Percentiles rank a stretch among this genome's conserved stretches.
phyloP scores from a whole-genome alignment of 2,797 vertebrate genomes.

The Clarias fuscus region DNA sequence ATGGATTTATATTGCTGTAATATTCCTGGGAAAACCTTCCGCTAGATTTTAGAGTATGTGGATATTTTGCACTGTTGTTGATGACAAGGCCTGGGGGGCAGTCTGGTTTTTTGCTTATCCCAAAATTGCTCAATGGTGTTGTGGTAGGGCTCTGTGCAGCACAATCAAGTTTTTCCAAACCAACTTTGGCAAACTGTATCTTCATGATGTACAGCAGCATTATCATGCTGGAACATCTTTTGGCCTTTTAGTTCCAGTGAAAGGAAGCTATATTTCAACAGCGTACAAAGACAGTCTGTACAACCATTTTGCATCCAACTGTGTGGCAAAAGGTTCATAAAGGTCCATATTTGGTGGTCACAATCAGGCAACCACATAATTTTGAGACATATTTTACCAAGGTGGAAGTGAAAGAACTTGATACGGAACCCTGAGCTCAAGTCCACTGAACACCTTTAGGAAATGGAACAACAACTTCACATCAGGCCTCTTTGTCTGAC shows the following conservation, averaged over 20 bases:
- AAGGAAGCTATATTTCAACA: background rate
- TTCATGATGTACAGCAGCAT: background rate
- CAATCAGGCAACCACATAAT: background rate
- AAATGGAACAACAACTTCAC: background rate
- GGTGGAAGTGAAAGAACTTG: background rate
- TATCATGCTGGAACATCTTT: background rate
- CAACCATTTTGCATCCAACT: background rate
- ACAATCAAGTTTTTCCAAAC: background rate
- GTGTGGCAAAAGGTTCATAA: background rate
- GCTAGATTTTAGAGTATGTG: background rate
- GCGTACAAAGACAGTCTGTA: background rate
- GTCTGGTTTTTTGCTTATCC: background rate
- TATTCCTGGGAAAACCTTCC: background rate
- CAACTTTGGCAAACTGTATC: background rate
- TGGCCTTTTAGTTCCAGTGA: background rate
- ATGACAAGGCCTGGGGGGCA: background rate
- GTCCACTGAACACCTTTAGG: background rate
- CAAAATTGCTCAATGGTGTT: background rate
- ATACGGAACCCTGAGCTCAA: background rate
- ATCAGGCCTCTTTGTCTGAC: background rate
- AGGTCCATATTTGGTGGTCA: background rate
- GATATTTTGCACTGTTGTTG: background rate
- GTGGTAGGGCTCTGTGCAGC: background rate
- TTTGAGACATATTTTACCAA: constrained; percentile 10
- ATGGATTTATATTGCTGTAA: background rate